Conservation (phyloP, 1,140 invertebrate genomes). For the Heliothis virescens region DNA sequence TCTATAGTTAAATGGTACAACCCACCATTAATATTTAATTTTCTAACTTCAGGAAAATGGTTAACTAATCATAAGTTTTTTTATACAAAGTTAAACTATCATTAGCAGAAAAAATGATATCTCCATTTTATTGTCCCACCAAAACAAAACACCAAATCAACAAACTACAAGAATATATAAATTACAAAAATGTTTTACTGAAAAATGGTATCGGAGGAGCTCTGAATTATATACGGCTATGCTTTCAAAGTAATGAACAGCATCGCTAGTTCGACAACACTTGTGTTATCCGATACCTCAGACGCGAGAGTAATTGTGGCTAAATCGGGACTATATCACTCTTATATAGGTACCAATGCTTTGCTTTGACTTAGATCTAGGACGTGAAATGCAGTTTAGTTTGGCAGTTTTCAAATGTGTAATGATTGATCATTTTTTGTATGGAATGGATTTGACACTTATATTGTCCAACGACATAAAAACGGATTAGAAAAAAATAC, state of each 20-base stretch:
- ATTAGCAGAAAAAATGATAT: neutral
- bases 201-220: conserved; percentile 10
- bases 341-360: conserved; percentile 2
- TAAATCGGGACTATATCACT: conserved; percentile 50
- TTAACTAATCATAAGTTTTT: too few relatives aligned
- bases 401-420: neutral
- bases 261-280: conserved; percentile 47
- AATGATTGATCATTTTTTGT: too few relatives aligned
- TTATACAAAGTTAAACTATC: too few relatives aligned
- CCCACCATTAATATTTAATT: too few relatives aligned
- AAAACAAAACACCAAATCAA: neutral
- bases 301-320: conserved; percentile 62
- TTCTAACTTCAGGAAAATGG: too few relatives aligned
- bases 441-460: neutral
- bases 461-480: too few relatives aligned
- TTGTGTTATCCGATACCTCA: conserved; percentile 48
- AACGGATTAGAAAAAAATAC: too few relatives aligned
- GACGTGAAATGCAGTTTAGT: neutral
- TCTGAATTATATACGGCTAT: conserved; percentile 65
- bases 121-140: neutral
- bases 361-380: neutral
- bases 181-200: neutral
- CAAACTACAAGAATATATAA: neutral
- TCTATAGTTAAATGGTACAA: too few relatives aligned
- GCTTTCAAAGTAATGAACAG: conserved; percentile 68